These are phyloP conservation scores for Anthoscopus minutus DNA, from an alignment of 2,113 vertebrate species.

Conservation along the genomic window DNA sequence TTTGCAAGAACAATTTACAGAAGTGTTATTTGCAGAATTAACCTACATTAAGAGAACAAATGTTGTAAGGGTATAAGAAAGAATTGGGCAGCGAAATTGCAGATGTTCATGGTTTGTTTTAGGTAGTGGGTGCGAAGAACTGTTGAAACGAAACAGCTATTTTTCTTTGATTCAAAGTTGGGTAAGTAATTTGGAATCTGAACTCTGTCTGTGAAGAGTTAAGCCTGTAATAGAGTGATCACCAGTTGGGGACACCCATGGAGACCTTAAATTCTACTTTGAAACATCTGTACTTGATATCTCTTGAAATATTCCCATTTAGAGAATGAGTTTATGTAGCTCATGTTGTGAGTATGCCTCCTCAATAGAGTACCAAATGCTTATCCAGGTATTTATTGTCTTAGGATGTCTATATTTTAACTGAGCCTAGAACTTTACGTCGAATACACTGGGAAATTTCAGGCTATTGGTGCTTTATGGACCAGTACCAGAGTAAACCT, in stretches of 20 bases:
- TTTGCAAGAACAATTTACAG: constrained; percentile 96
- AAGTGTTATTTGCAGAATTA: constrained; percentile 97
- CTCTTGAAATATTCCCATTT: constrained; percentile 79
- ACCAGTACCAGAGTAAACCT: background rate
- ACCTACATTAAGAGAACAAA: constrained; percentile 91
- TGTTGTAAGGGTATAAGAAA: constrained; percentile 80
- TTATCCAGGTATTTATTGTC: constrained; percentile 70
- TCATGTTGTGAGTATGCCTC: constrained; percentile 76
- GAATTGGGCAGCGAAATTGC: constrained; percentile 83
- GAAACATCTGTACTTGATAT: constrained; percentile 80
- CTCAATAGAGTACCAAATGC: constrained; percentile 70
- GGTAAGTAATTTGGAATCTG: constrained; percentile 78
- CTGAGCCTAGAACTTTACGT: constrained; percentile 13
- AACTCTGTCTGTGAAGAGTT: constrained; percentile 78
- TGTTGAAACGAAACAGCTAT: constrained; percentile 81
- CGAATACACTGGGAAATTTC: background rate
- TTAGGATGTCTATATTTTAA: constrained; percentile 42
- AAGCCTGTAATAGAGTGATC: constrained; percentile 73
- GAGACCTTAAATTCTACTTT: constrained; percentile 79
- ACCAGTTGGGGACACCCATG: constrained; percentile 75
- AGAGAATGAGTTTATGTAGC: constrained; percentile 80
- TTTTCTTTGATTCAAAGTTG: constrained; percentile 82
- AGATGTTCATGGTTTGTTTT: constrained; percentile 73
- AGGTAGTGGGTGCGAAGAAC: constrained; percentile 74
- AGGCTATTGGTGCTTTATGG: background rate